Evolutionary conservation across 2,888 invertebrate species (phyloP), one percentile per base, ranked within the genome.

Genomic region (Elaeidobius kamerunicus): DNA sequence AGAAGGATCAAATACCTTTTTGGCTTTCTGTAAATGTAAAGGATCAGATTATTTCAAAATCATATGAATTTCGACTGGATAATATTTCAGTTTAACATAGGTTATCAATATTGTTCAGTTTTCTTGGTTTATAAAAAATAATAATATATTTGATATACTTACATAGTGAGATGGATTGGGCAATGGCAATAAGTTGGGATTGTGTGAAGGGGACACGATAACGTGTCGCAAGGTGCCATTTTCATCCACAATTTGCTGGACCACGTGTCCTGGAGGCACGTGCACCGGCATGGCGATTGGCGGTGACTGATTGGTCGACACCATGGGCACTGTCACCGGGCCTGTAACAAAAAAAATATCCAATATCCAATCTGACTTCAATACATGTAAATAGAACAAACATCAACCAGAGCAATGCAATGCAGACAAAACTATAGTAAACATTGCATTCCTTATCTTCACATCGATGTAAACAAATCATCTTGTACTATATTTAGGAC

Each of bases 181-280:
- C 66, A 78, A 76, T 53, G 76, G 77, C 64, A 72, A 64, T 50
- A 73, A 70, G 67, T 77, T 73, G 48, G 73, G 72, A 63, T 81
- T 84, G 63, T 81, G 84, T 66, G 84, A 86, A 55, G 89, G 86
- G 50, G 91, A 91, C 66, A 94, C 80, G 69, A 95, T 87, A 69
- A 92, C 90, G 75, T 94, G 93, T 61, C 92, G 83, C 70, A 95
- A 80, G 65, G 86, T 86, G 59, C 89, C 89, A 73, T 82, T 85
- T 75, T 94, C 94, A 75, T 94, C 94, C 65, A 94, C 85, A 68
- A 94, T 91, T 72, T 91, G 94, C 73, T 88, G 88, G 70, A 94
- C 90, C 72, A 90, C 84, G 78, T 93, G 89, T 61, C 90, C 93
- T 49, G 89, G 89, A 57, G 93, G 92, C 64, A 94, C 91, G 76